Conservation (phyloP, 2,113 vertebrate genomes). For the Pomatorhinus ruficollis region DNA sequence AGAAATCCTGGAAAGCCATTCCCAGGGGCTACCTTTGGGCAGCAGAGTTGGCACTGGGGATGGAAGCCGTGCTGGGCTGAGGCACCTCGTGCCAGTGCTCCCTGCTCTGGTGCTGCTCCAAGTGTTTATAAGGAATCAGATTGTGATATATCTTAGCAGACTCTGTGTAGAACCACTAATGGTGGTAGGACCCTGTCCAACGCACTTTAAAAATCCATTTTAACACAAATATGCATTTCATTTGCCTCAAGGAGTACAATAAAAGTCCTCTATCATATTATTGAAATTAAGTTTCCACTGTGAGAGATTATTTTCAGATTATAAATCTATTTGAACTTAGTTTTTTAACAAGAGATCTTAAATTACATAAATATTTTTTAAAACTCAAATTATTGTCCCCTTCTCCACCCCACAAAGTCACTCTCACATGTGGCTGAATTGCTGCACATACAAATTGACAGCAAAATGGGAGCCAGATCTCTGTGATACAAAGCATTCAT, state of each 20-base stretch:
- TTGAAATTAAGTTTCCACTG: not conserved
- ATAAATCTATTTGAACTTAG: not conserved
- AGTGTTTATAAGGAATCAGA: not conserved
- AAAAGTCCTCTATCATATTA: not conserved
- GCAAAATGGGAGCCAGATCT: not conserved
- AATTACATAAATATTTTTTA: not conserved
- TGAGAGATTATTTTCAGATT: not conserved
- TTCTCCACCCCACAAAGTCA: not conserved
- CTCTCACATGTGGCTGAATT: not conserved
- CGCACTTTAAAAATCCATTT: not conserved
- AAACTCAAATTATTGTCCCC: not conserved
- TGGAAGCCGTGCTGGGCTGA: rapidly evolving
- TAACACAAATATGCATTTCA: not conserved
- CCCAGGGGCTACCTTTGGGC: not conserved
- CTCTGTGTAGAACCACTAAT: not conserved
- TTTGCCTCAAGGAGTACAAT: not conserved
- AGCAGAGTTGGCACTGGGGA: not conserved
- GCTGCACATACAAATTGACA: not conserved
- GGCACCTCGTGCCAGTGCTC: not conserved
- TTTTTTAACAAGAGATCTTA: not conserved
- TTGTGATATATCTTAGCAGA: not conserved
- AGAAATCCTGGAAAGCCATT: not conserved
- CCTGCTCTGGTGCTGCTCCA: not conserved
- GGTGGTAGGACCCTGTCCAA: not conserved
- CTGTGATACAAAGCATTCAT: not conserved